Percentiles rank a stretch among this genome's conserved stretches.
Evolutionary conservation across 2,888 invertebrate genomes (phyloP).

Genomic region (Scaptodrosophila latifasciaeformis): DNA sequence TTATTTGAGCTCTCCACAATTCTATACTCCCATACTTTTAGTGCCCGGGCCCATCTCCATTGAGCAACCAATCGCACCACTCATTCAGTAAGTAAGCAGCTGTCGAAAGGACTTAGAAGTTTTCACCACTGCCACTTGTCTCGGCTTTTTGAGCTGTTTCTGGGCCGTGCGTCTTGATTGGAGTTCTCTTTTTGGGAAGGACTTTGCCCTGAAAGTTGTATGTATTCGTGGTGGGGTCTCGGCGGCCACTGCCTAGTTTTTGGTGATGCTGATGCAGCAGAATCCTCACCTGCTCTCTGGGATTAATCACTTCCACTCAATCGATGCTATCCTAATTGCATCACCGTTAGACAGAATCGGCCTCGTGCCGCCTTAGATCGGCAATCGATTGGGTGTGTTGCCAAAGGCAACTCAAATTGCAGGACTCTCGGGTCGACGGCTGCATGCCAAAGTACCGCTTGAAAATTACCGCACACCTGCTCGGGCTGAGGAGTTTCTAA

Average conservation of each 20-base stretch:
- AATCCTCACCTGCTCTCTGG: conserved; percentile 26
- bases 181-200: conserved; percentile 31
- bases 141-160: conserved; percentile 40
- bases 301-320: conserved; percentile 54
- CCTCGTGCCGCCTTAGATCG: neutral
- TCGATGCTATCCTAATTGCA: conserved; percentile 42
- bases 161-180: conserved; percentile 36
- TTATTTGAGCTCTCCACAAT: conserved; percentile 2
- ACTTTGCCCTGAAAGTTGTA: conserved; percentile 30
- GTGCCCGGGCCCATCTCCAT: conserved; percentile 10
- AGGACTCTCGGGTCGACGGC: conserved; percentile 27
- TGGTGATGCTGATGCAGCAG: conserved; percentile 6
- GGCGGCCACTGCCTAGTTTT: neutral
- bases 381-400: too few species aligned
- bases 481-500: neutral
- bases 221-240: neutral
- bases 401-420: conserved; percentile 48
- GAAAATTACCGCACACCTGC: conserved; percentile 43
- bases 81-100: conserved; percentile 54
- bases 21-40: conserved; percentile 6
- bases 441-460: conserved; percentile 30
- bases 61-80: neutral
- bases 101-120: conserved; percentile 66
- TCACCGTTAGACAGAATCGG: neutral
- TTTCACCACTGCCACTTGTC: conserved; percentile 48